Evolutionary conservation across 2,797 vertebrate species (phyloP), one percentile per base, ranked within the genome.

Genomic region (Acridotheres tristis): DNA sequence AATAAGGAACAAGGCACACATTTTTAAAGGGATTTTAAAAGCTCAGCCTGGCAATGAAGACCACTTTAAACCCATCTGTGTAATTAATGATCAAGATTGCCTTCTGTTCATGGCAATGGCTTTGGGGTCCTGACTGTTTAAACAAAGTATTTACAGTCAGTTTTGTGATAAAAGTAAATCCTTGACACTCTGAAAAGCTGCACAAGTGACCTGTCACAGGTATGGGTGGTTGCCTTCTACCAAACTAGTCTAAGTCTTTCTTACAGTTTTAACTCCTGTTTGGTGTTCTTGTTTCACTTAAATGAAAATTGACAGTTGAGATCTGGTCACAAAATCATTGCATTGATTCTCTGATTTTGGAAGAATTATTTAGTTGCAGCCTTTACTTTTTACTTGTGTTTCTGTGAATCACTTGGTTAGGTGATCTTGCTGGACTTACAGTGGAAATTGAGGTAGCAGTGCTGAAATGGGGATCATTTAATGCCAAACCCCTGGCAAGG

Each of bases 21-120:
- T 78, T 80, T 79, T 93, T 76, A 79, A 79, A 71, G 53, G 16
- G n/a, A 29, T 14, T 79, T 88, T 43, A 57, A 59, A 93, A 95
- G 42, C 18, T 71, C 58, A 72, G 26, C 15, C 29, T 73, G 10
- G 15, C 15, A n/a, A 9, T 53, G 45, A 86, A 63, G 51, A 63
- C 32, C 19, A 27, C 53, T 87, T 83, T 54, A 71, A 76, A 93
- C 50, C 18, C 1, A 2, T 73, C 65, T 61, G 30, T 73, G 32
- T 55, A 62, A 51, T 43, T 80, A 34, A 61, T 2, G 4, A 45
- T 43, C 53, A n/a, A 63, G 29, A 23, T 32, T 62, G 57, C 13
- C 13, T 53, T 84, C 54, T 80, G 51, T 29, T 73, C 20, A 7
- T n/a, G 47, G 38, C 25, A 55, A 48, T 48, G 36, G 30, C n/a